phyloP scores from a whole-genome alignment of 2,797 vertebrate species.

The Manis pentadactyla region DNA sequence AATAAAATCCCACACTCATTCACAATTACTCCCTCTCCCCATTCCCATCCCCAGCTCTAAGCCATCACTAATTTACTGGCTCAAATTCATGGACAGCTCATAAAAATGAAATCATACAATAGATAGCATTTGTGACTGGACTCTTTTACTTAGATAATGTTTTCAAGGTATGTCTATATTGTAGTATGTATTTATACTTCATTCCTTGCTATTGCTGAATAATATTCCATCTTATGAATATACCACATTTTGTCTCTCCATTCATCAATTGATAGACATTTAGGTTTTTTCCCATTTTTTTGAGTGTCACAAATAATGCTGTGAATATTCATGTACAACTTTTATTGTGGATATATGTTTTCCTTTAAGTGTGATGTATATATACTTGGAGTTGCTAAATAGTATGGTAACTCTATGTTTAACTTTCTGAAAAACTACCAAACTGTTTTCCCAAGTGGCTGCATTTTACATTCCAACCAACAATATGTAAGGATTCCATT shows the following conservation, averaged over 20 bases:
- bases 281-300: background rate
- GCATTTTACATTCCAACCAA: background rate
- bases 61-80: background rate
- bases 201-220: background rate
- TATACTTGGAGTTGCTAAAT: background rate
- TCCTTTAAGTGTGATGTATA: background rate
- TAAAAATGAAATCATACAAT: background rate
- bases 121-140: background rate
- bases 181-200: background rate
- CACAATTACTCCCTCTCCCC: background rate
- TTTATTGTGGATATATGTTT: background rate
- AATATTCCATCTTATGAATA: background rate
- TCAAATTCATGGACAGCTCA: background rate
- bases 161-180: background rate
- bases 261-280: background rate
- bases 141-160: background rate
- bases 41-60: background rate
- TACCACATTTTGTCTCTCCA: background rate
- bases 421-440: background rate
- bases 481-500: background rate
- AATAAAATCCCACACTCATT: background rate
- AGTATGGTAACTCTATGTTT: background rate
- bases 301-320: background rate
- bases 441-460: background rate
- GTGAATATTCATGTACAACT: background rate